A percentile compares a stretch with the other conserved stretches of the same genome.
Conservation (phyloP, 92 coral and sea anemone species). For the Umimayanthus chanpuru region DNA sequence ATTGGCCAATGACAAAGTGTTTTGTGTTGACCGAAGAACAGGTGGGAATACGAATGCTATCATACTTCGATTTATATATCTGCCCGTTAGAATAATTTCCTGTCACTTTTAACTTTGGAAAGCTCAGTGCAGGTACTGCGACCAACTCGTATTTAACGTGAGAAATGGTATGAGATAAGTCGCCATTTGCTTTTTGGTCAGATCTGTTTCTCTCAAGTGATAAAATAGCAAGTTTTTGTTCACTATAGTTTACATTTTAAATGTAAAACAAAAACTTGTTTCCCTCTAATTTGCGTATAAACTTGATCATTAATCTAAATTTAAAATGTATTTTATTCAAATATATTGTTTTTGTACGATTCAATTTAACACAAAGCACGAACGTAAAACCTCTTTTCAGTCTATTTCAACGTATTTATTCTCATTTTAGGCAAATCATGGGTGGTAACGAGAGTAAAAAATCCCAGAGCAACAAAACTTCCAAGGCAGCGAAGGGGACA, state of each 20-base stretch:
- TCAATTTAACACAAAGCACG: not conserved
- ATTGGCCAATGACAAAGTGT: not conserved
- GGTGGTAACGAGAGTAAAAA: conserved; percentile 35
- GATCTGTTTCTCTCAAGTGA: not conserved
- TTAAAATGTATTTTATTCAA: not conserved
- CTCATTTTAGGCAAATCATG: conserved; percentile 4
- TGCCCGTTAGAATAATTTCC: conserved; percentile 35
- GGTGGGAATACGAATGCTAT: not conserved
- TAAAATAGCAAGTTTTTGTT: not conserved
- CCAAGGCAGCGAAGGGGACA: not conserved
- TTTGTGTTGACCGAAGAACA: not conserved
- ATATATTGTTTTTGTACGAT: not conserved
- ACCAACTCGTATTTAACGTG: not conserved
- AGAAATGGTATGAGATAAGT: not conserved
- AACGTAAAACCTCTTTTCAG: not conserved
- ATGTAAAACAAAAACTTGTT: too few species aligned
- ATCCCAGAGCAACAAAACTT: not conserved
- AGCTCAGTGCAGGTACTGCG: not conserved
- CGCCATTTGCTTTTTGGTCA: too few species aligned
- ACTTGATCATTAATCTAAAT: not conserved
- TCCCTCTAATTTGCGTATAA: not conserved
- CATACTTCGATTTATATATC: not conserved
- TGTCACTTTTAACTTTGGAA: not conserved
- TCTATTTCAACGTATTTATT: too few species aligned
- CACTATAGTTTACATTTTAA: not conserved